phyloP scores from a whole-genome alignment of 2,797 vertebrate genomes.

The Bradypodion pumilum region DNA sequence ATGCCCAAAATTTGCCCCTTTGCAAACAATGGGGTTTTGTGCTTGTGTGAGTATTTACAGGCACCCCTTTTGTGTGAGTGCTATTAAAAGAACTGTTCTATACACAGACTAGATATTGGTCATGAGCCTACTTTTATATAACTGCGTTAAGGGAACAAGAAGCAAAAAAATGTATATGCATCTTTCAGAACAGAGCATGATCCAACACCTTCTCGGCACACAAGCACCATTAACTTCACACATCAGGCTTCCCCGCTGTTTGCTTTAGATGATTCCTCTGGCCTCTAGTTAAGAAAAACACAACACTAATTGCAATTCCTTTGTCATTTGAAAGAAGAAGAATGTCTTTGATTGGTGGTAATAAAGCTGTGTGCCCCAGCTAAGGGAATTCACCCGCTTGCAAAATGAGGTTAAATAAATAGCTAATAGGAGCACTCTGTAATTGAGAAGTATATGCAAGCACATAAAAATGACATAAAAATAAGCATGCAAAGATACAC shows the following conservation, averaged over 20 bases:
- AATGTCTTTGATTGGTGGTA: conserved; percentile 49
- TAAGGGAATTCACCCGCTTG: conserved; percentile 58
- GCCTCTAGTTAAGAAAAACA: neutral
- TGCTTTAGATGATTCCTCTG: conserved; percentile 32
- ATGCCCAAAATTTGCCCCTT: no score
- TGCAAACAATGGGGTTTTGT: no score
- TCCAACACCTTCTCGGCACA: neutral
- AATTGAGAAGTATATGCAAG: neutral
- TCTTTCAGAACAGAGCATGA: neutral
- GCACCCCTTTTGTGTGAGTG: no score
- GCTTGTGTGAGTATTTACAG: no score
- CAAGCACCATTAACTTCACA: neutral
- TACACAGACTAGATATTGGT: no score
- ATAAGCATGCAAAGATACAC: neutral
- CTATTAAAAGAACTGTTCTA: no score
- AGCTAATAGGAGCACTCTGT: conserved; percentile 48
- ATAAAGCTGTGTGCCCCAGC: conserved; percentile 47
- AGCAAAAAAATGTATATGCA: neutral
- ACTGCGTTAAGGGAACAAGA: neutral
- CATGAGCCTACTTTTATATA: neutral
- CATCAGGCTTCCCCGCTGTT: fast-evolving
- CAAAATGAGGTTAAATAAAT: conserved; percentile 67
- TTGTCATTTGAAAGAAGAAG: conserved; percentile 39
- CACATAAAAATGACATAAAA: neutral
- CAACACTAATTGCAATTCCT: conserved; percentile 38